These are phyloP conservation scores for Alexandromys fortis DNA, from an alignment of 2,113 vertebrate genomes.

Conservation along the genomic window DNA sequence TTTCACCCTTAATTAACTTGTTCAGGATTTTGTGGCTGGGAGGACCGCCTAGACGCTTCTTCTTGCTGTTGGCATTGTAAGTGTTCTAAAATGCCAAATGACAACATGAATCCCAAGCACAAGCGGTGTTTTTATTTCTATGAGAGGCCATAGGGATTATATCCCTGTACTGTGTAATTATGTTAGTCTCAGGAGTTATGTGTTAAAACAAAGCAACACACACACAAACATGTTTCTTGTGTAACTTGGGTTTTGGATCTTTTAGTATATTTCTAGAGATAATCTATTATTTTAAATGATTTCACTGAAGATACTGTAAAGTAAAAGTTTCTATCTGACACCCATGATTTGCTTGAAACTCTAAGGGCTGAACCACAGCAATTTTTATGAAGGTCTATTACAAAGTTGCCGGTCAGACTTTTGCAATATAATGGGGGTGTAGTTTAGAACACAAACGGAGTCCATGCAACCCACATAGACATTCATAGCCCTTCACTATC, in stretches of 20 bases:
- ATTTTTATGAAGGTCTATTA: background rate
- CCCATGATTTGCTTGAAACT: background rate
- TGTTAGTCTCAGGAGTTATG: slow-evolving; percentile 45
- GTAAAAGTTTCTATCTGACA: background rate
- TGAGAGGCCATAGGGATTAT: slow-evolving; percentile 30
- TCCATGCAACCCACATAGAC: background rate
- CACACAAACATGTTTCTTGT: background rate
- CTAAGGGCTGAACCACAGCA: background rate
- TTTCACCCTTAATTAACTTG: background rate
- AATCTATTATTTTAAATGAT: background rate
- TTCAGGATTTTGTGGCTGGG: background rate
- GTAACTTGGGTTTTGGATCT: background rate
- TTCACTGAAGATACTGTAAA: background rate
- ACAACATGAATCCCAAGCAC: background rate
- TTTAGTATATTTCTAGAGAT: background rate
- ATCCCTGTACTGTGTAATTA: background rate
- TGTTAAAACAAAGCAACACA: background rate
- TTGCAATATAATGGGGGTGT: rapidly evolving
- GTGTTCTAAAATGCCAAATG: background rate
- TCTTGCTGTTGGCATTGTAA: background rate
- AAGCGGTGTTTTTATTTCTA: background rate
- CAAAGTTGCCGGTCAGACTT: background rate
- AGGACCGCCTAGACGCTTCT: background rate
- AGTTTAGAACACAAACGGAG: background rate
- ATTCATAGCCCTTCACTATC: background rate